phyloP scores from a whole-genome alignment of 2,888 invertebrate genomes.

The Drosophila infuscata region DNA sequence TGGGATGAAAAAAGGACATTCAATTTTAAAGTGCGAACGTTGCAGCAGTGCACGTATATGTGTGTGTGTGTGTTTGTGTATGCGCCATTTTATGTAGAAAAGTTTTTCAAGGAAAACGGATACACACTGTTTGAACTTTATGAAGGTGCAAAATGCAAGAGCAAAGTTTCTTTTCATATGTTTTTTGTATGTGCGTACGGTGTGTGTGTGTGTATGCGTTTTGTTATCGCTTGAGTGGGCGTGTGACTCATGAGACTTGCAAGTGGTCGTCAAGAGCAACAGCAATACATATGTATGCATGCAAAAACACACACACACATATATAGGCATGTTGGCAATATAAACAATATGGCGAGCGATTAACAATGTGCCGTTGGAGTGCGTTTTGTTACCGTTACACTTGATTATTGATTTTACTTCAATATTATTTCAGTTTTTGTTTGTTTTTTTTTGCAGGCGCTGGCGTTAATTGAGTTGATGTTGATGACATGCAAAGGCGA shows the following conservation, averaged over 20 bases:
- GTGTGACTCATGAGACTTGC: conserved; percentile 57
- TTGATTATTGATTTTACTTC: conserved; percentile 75
- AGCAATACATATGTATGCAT: conserved; percentile 10
- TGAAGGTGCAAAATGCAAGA: conserved; percentile 75
- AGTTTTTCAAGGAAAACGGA: conserved; percentile 81
- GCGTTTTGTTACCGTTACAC: conserved; percentile 33
- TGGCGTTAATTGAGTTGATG: conserved; percentile 69
- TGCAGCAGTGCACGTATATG: conserved; percentile 59
- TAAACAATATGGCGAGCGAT: conserved; percentile 46
- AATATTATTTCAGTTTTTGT: conserved; percentile 25
- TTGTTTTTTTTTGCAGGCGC: conserved; percentile 31
- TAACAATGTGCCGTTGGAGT: conserved; percentile 45
- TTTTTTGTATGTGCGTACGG: conserved; percentile 10
- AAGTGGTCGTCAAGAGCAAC: conserved; percentile 61
- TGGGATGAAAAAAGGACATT: conserved; percentile 47
- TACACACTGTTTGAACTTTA: conserved; percentile 76
- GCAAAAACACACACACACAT: conserved; percentile 10
- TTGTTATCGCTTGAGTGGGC: conserved; percentile 49
- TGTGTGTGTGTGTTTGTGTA: conserved; percentile 28
- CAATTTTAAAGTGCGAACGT: conserved; percentile 35
- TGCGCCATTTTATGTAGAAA: conserved; percentile 51
- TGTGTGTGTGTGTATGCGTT: conserved; percentile 19
- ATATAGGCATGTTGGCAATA: conserved; percentile 6
- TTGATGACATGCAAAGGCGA: conserved; percentile 62
- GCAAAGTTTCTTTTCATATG: conserved; percentile 23